These are phyloP conservation scores for Ormia ochracea DNA, from an alignment of 2,888 invertebrate species.

Conservation along the genomic window DNA sequence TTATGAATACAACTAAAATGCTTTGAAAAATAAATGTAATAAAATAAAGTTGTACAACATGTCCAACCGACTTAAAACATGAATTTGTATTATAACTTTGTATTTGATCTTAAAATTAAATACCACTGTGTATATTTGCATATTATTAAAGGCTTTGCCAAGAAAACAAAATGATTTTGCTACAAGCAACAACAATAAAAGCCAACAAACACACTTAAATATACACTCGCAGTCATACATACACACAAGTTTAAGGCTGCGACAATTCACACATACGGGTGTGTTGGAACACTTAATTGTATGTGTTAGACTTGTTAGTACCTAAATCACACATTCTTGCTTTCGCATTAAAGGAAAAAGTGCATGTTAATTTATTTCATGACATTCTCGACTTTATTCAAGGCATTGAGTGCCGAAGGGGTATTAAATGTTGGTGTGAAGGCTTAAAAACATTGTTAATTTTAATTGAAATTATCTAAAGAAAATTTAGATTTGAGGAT, in stretches of 20 bases:
- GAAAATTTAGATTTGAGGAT: constrained; percentile 22
- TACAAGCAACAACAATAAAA: no score
- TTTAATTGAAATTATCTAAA: constrained; percentile 38
- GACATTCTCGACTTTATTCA: constrained; percentile 8
- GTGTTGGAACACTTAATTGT: background rate
- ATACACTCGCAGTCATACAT: background rate
- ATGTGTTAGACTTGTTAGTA: background rate
- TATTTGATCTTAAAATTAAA: no score
- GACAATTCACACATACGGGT: constrained; percentile 10
- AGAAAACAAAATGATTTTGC: no score
- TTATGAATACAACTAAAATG: no score
- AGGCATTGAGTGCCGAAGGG: background rate
- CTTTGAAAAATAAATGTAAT: no score
- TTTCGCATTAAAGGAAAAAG: background rate
- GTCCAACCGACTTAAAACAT: no score
- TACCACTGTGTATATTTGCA: no score
- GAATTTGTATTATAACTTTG: no score
- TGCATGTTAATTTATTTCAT: constrained; percentile 46
- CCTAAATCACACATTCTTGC: background rate
- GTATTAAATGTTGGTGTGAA: background rate
- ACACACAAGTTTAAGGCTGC: background rate
- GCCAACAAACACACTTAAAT: no score
- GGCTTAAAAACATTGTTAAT: constrained; percentile 26
- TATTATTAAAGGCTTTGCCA: no score
- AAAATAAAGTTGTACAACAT: no score